Evolutionary conservation across 2,888 invertebrate species (phyloP), one percentile per base, ranked within the genome.

Genomic region (Eristalinus aeneus): DNA sequence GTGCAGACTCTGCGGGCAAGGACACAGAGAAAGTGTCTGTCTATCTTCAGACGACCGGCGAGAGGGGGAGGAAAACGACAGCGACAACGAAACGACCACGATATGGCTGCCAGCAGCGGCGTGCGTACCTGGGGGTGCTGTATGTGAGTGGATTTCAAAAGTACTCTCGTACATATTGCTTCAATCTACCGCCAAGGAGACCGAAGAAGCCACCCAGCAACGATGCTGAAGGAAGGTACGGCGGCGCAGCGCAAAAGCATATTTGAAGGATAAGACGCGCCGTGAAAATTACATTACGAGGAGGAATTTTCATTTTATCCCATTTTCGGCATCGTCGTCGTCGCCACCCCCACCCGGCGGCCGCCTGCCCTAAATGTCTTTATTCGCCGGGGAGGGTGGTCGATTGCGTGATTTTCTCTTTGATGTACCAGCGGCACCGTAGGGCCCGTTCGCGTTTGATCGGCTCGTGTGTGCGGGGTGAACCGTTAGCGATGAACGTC

Each of bases 91-190:
- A 12, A 56, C 73, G 34, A 53, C 34, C 31, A 53, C 23, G 39
- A 46, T 16, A 16, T 16, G 46, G 46, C 46, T 16, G 46, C 46
- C 46, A 16, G 46, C 46, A 46, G 46, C 46, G 16, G 46, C 46
- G 46, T 46, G 46, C 46, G 46, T 31, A 46, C 61, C 63, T 73
- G 46, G 61, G 72, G 82, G 69, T 79, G 60, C 69, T 76, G 31
- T 69, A 85, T 85, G 85, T 85, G 85, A 81, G 72, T 32, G 36
- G 85, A 85, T 85, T 85, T 73, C 60, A 22, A 65, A 81, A 85
- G 76, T 58, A 76, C 72, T 72, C 67, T 60, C 72, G 64, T 84
- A 58, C 76, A 81, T 80, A 80, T 79, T 80, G 68, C 80, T 80
- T 60, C 72, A 80, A 76, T 85, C 81, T 72, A 58, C 54, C 76